Conservation (phyloP, 1,140 invertebrate species). For the Solenopsis invicta region DNA sequence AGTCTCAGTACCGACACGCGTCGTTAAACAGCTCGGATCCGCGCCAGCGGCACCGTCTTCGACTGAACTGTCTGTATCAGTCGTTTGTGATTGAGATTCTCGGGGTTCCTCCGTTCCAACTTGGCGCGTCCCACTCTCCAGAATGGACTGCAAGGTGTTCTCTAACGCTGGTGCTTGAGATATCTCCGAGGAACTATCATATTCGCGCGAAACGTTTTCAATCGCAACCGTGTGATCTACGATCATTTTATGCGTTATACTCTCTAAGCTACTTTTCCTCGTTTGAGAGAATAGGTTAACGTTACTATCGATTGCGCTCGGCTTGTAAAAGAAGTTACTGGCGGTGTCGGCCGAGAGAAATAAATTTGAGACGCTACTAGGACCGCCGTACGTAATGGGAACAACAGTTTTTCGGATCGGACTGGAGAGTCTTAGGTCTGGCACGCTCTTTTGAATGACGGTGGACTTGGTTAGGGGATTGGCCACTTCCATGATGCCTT, state of each 20-base stretch:
- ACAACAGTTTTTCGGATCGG: slow-evolving; percentile 56
- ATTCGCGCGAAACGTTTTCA: neutral
- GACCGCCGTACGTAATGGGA: slow-evolving; percentile 54
- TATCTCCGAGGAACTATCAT: neutral
- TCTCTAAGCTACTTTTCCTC: slow-evolving; percentile 64
- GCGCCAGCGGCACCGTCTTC: neutral
- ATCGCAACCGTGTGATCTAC: neutral
- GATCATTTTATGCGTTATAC: slow-evolving; percentile 3
- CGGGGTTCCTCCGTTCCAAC: neutral
- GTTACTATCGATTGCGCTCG: slow-evolving; percentile 77
- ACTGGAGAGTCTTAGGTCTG: slow-evolving; percentile 74
- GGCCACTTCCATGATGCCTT: slow-evolving; percentile 75
- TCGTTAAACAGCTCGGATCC: neutral
- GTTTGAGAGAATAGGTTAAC: slow-evolving; percentile 78
- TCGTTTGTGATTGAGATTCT: neutral
- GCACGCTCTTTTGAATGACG: slow-evolving; percentile 77
- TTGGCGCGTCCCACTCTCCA: slow-evolving; percentile 67
- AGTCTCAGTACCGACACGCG: neutral
- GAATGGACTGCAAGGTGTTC: slow-evolving; percentile 76
- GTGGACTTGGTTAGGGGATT: slow-evolving; percentile 70
- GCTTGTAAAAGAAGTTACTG: slow-evolving; percentile 82
- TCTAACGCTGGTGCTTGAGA: slow-evolving; percentile 68
- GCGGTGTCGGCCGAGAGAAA: slow-evolving; percentile 78
- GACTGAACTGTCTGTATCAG: neutral
- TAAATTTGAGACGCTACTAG: slow-evolving; percentile 74